These are phyloP conservation scores for Leptopilina clavipes DNA, from an alignment of 1,140 invertebrate genomes.

Conservation along the genomic window DNA sequence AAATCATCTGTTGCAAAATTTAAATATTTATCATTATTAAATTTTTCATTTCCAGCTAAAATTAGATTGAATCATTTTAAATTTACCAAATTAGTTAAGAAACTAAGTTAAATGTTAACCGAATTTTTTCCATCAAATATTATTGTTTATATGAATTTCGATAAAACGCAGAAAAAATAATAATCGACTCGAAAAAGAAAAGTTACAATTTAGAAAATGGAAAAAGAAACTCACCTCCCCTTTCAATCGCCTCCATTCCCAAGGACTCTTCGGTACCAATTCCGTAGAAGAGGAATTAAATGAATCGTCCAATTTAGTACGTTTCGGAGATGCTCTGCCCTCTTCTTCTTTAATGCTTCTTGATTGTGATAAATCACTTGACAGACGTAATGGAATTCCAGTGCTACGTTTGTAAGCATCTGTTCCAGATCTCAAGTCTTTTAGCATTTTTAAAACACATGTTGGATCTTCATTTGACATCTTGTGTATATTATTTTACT, in stretches of 20 bases:
- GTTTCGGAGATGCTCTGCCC: slow-evolving; percentile 50
- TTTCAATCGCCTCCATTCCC: slow-evolving; percentile 65
- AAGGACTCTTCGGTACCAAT: slow-evolving; percentile 56
- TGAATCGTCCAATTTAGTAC: slow-evolving; percentile 49
- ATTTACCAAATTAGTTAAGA: too few relatives aligned
- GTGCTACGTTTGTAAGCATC: slow-evolving; percentile 46
- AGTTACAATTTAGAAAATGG: too few relatives aligned
- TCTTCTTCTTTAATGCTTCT: slow-evolving; percentile 37
- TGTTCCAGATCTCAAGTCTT: slow-evolving; percentile 56
- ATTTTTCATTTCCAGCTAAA: too few relatives aligned
- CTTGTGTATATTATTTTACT: slow-evolving; percentile 29
- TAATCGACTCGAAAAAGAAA: too few relatives aligned
- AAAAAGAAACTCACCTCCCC: slow-evolving; percentile 50
- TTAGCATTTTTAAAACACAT: slow-evolving; percentile 61
- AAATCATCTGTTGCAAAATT: slow-evolving; percentile 59
- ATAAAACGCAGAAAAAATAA: too few relatives aligned
- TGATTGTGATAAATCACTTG: slow-evolving; percentile 36
- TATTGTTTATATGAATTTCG: too few relatives aligned
- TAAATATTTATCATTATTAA: not conserved
- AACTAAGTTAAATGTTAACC: too few relatives aligned
- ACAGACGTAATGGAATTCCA: slow-evolving; percentile 42
- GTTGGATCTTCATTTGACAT: slow-evolving; percentile 62
- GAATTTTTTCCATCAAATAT: too few relatives aligned
- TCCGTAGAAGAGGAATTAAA: slow-evolving; percentile 37
- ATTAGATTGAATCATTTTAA: too few relatives aligned